These are phyloP conservation scores for Hydrotaea diabolus DNA, from an alignment of 2,888 invertebrate species.

Conservation along the genomic window DNA sequence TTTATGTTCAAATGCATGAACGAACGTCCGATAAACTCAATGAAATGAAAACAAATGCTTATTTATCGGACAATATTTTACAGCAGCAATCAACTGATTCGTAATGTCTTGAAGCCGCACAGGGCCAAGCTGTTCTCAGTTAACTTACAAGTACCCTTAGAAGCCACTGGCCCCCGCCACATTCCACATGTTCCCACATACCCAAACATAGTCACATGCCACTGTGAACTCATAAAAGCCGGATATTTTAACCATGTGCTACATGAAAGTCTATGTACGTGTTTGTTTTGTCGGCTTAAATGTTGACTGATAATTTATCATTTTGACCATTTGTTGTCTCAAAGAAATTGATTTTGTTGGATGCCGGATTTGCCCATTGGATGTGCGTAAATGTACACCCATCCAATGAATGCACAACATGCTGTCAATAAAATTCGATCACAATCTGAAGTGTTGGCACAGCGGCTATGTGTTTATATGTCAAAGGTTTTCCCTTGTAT, in stretches of 20 bases:
- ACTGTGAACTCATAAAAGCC: no score
- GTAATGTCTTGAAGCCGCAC: neutral
- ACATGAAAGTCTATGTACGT: neutral
- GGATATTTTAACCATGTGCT: neutral
- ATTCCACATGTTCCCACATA: no score
- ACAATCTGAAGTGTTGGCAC: neutral
- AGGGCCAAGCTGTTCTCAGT: neutral
- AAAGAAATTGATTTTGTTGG: conserved; percentile 12
- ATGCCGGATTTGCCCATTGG: neutral
- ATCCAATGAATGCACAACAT: neutral
- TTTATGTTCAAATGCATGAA: neutral
- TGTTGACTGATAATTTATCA: conserved; percentile 9
- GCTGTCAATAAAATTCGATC: neutral
- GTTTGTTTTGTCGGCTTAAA: neutral
- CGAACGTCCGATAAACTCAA: neutral
- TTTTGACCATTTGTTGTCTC: conserved; percentile 1
- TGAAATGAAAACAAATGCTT: conserved; percentile 21
- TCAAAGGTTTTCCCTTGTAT: neutral
- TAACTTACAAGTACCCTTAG: neutral
- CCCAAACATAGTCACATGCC: no score
- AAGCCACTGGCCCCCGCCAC: neutral
- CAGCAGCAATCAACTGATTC: neutral
- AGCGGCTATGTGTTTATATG: neutral
- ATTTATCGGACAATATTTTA: conserved; percentile 3
- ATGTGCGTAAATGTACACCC: neutral